Conservation (phyloP, 2,113 vertebrate species). For the Brachypodius melanocephalos region DNA sequence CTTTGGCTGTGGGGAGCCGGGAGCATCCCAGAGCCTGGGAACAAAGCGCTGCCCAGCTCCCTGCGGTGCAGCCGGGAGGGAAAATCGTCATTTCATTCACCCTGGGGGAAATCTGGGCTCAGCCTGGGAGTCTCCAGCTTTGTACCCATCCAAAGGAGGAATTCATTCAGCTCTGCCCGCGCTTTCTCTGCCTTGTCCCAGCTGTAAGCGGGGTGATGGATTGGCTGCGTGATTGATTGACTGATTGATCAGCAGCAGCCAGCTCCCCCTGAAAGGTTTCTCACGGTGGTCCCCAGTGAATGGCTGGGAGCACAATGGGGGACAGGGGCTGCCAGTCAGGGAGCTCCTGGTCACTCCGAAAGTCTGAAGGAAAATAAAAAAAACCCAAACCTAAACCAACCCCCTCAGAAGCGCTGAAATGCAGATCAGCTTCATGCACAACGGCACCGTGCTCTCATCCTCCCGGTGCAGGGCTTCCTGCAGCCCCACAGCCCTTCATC, state of each 20-base stretch:
- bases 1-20: too few relatives aligned
- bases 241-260: neutral
- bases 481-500: neutral
- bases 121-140: neutral
- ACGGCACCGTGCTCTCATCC: fast-evolving
- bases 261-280: slow-evolving; percentile 14
- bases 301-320: neutral
- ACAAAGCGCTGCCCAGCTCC: neutral
- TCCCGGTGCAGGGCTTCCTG: neutral
- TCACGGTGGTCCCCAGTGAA: neutral
- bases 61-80: fast-evolving
- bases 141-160: neutral
- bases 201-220: slow-evolving; percentile 26
- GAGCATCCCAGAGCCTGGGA: neutral
- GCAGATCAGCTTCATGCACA: neutral
- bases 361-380: neutral
- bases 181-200: slow-evolving; percentile 24
- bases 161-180: neutral
- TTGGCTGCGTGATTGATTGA: slow-evolving; percentile 31
- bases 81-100: neutral
- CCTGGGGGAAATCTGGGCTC: neutral
- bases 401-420: neutral
- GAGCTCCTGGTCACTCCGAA: neutral
- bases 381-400: neutral
- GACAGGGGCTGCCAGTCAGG: neutral